A percentile compares a stretch with the other conserved stretches of the same genome.
phyloP scores from a whole-genome alignment of 1,140 invertebrate genomes.

The Brachionus calyciflorus region DNA sequence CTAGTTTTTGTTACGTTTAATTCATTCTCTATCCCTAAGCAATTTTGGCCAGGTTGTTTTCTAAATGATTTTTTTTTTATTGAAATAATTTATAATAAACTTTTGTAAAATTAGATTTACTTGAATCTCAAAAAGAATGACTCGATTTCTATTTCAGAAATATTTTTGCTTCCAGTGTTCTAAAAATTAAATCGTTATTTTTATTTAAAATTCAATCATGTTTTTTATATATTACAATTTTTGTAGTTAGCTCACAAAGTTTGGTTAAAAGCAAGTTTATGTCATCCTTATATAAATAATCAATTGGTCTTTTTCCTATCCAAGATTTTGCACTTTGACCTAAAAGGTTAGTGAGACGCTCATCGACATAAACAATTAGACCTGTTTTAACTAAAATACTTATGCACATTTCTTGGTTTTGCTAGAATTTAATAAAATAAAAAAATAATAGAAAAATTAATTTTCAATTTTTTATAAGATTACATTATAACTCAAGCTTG shows the following conservation, averaged over 20 bases:
- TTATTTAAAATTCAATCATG: neutral
- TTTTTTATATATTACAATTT: constrained; percentile 2
- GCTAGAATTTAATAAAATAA: too few relatives aligned
- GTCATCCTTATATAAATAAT: constrained; percentile 25
- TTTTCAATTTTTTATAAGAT: too few relatives aligned
- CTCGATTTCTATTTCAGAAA: constrained; percentile 20
- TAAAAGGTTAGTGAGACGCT: constrained; percentile 18
- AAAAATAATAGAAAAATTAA: too few relatives aligned
- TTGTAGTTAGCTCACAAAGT: constrained; percentile 30
- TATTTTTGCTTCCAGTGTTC: neutral
- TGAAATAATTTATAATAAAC: too few relatives aligned
- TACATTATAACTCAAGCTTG: constrained; percentile 12
- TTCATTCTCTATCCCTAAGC: neutral
- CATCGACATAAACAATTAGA: constrained; percentile 43
- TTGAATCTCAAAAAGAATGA: constrained; percentile 33
- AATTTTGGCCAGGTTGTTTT: neutral
- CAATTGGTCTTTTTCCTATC: constrained; percentile 42
- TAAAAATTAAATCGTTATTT: neutral
- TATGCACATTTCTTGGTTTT: constrained; percentile 41
- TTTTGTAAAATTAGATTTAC: constrained; percentile 6
- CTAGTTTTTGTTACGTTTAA: neutral
- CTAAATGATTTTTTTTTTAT: too few relatives aligned
- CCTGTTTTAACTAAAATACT: constrained; percentile 45
- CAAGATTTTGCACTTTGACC: constrained; percentile 11
- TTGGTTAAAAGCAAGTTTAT: constrained; percentile 16